phyloP scores from a whole-genome alignment of 2,888 invertebrate species.

The Bibio marci region DNA sequence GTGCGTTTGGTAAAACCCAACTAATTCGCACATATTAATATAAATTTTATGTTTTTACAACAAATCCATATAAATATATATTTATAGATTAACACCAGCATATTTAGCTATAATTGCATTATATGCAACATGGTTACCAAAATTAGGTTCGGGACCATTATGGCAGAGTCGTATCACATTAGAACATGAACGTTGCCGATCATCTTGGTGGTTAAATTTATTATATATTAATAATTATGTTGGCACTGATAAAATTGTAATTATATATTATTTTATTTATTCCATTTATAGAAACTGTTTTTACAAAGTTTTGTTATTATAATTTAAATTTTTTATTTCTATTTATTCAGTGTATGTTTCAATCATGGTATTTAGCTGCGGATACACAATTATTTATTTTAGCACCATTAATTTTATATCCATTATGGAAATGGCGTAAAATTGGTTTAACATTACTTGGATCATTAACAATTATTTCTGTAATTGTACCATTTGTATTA shows the following conservation, averaged over 20 bases:
- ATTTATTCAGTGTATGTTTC: constrained; percentile 32
- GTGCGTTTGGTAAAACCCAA: too few relatives aligned
- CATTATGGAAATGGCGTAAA: constrained; percentile 45
- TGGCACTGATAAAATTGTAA: constrained; percentile 32
- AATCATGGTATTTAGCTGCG: constrained; percentile 38
- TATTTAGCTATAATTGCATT: constrained; percentile 53
- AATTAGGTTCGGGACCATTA: constrained; percentile 53
- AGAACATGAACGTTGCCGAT: constrained; percentile 38
- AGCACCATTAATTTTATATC: constrained; percentile 47
- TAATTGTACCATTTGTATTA: constrained; percentile 36
- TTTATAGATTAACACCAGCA: constrained; percentile 51
- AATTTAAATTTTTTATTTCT: constrained; percentile 10
- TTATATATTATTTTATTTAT: not conserved
- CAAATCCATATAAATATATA: too few relatives aligned
- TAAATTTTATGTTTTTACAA: too few relatives aligned
- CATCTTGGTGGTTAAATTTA: constrained; percentile 58
- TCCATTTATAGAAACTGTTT: too few relatives aligned
- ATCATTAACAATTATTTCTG: constrained; percentile 31
- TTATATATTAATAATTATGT: constrained; percentile 59
- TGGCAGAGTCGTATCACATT: constrained; percentile 46
- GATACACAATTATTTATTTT: constrained; percentile 49
- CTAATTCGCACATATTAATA: too few relatives aligned
- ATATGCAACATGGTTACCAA: constrained; percentile 53
- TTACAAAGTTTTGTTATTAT: too few relatives aligned
- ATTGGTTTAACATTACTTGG: constrained; percentile 37